Percentiles rank a stretch among this genome's conserved stretches.
These are phyloP conservation scores for Scaptomyza flava DNA, from an alignment of 2,888 invertebrate species.

Conservation along the genomic window DNA sequence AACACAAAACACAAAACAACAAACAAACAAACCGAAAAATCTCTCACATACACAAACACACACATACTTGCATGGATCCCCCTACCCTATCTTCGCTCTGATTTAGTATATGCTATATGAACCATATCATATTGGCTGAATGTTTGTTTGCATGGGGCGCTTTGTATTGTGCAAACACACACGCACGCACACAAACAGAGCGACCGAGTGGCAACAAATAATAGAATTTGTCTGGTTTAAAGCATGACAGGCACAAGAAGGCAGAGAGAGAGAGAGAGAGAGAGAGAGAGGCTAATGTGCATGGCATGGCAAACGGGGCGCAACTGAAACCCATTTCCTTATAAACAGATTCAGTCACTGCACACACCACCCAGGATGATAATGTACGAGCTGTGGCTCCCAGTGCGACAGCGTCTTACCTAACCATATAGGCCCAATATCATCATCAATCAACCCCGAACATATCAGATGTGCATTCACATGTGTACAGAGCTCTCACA, in stretches of 20 bases:
- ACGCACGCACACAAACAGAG: slow-evolving; percentile 9
- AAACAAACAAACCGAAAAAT: slow-evolving; percentile 28
- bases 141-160: slow-evolving; percentile 31
- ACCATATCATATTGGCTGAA: slow-evolving; percentile 51
- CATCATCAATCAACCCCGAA: slow-evolving; percentile 70
- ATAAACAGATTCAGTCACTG: slow-evolving; percentile 9
- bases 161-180: slow-evolving; percentile 43
- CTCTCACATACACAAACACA: neutral
- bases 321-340: slow-evolving; percentile 52
- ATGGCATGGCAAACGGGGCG: slow-evolving; percentile 54
- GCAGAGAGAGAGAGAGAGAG: slow-evolving; percentile 44
- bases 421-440: slow-evolving; percentile 55
- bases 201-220: slow-evolving; percentile 61
- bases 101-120: slow-evolving; percentile 54
- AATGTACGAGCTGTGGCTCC: slow-evolving; percentile 35
- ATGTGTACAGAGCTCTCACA: slow-evolving; percentile 26
- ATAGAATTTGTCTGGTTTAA: slow-evolving; percentile 70
- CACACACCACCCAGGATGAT: slow-evolving; percentile 19
- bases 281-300: slow-evolving; percentile 49
- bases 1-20: slow-evolving; percentile 36
- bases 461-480: slow-evolving; percentile 73
- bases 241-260: slow-evolving; percentile 60
- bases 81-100: slow-evolving; percentile 34
- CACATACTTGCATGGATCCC: neutral
- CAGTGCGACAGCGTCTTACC: slow-evolving; percentile 25